These are phyloP conservation scores for Vulpes ferrilata DNA, from an alignment of 2,113 vertebrate genomes.

Conservation along the genomic window DNA sequence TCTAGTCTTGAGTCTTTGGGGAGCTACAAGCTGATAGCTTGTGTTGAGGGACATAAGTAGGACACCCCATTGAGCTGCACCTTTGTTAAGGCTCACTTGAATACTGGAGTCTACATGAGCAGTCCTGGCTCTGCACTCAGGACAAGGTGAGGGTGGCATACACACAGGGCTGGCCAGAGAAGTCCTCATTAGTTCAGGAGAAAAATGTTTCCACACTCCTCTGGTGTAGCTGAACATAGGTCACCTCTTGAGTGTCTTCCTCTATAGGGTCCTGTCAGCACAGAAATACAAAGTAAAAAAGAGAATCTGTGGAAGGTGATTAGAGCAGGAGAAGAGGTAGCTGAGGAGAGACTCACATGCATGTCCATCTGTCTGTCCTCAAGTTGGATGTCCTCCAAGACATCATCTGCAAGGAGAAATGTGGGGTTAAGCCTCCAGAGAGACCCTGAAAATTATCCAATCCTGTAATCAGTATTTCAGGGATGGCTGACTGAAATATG, in stretches of 20 bases:
- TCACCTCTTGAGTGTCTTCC: neutral
- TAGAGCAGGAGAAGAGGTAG: accelerated
- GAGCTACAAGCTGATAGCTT: neutral
- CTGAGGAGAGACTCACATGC: neutral
- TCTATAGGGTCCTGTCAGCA: neutral
- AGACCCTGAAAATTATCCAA: neutral
- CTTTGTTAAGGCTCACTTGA: neutral
- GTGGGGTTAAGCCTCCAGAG: neutral
- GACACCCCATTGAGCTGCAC: accelerated
- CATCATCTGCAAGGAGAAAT: neutral
- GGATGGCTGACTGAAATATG: neutral
- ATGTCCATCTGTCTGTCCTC: neutral
- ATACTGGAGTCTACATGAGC: neutral
- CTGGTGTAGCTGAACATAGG: neutral
- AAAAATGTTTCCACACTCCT: too few species aligned
- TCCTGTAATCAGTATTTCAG: neutral
- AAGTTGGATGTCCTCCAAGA: too few species aligned
- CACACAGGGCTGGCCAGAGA: neutral
- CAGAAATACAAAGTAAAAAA: neutral
- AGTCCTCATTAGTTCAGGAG: accelerated
- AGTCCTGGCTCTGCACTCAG: neutral
- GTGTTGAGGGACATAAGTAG: too few species aligned
- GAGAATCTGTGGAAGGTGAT: too few species aligned
- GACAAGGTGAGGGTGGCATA: neutral
- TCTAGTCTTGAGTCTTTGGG: neutral